A percentile compares a stretch with the other conserved stretches of the same genome.
phyloP scores from a whole-genome alignment of 1,140 invertebrate species.

The Helicoverpa zea region DNA sequence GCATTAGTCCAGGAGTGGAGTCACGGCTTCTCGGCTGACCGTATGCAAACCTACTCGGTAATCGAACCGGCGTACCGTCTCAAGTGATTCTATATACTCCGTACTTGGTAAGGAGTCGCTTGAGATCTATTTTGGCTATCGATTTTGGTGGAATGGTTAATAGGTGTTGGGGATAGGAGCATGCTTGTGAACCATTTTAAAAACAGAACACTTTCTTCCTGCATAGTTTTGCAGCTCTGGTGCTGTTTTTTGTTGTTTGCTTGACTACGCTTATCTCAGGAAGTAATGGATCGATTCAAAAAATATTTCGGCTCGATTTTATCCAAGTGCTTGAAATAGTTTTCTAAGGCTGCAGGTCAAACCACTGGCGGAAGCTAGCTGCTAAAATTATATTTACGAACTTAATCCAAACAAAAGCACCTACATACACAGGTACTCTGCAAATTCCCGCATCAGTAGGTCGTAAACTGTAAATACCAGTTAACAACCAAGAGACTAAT shows the following conservation, averaged over 20 bases:
- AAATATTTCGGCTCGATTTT: no score
- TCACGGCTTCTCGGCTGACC: constrained; percentile 52
- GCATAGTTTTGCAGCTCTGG: no score
- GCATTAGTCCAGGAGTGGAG: constrained; percentile 64
- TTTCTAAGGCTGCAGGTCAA: no score
- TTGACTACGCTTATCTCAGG: no score
- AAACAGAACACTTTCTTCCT: no score
- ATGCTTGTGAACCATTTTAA: no score
- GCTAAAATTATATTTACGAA: no score
- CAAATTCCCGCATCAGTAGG: constrained; percentile 38
- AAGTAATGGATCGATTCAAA: no score
- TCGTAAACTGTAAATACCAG: constrained; percentile 51
- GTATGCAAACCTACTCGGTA: constrained; percentile 64
- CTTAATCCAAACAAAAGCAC: not conserved
- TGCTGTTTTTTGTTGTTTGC: no score
- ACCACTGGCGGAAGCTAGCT: no score
- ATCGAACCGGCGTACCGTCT: constrained; percentile 64
- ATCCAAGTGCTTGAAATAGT: no score
- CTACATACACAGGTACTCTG: not conserved
- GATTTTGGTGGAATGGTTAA: constrained; percentile 3
- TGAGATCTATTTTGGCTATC: constrained; percentile 37
- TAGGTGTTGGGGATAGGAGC: not conserved
- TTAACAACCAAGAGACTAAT: constrained; percentile 58
- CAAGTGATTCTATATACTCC: constrained; percentile 63
- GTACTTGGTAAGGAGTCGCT: constrained; percentile 36